phyloP scores from a whole-genome alignment of 1,140 invertebrate species.

The Vanessa atalanta region DNA sequence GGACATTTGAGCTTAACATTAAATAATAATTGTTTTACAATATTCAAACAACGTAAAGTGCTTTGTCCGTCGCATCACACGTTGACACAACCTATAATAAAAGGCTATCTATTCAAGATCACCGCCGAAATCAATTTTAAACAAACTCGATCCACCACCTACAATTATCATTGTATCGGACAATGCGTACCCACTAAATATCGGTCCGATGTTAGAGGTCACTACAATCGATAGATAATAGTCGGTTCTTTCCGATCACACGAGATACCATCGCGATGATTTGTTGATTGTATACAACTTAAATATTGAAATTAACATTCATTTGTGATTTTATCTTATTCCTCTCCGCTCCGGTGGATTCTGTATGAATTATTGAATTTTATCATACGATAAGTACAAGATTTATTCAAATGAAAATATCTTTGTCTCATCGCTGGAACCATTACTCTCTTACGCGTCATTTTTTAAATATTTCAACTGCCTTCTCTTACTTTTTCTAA shows the following conservation, averaged over 20 bases:
- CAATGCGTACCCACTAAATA: constrained; percentile 64
- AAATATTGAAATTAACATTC: constrained; percentile 78
- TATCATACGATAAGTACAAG: constrained; percentile 29
- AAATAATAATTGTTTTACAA: no score
- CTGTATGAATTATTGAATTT: constrained; percentile 40
- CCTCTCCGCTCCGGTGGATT: constrained; percentile 27
- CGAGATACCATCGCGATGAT: constrained; percentile 74
- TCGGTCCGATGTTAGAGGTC: constrained; percentile 66
- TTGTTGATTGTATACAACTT: constrained; percentile 71
- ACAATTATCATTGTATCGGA: constrained; percentile 71
- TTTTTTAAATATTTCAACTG: neutral
- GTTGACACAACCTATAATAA: constrained; percentile 62
- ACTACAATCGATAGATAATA: constrained; percentile 61
- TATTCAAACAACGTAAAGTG: neutral
- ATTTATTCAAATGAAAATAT: constrained; percentile 24
- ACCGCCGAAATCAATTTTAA: constrained; percentile 77
- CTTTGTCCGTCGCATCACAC: neutral
- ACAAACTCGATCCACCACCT: constrained; percentile 73
- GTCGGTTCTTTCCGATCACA: constrained; percentile 65
- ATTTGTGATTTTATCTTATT: constrained; percentile 67
- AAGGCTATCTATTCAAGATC: constrained; percentile 51
- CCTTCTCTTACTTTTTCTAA: neutral
- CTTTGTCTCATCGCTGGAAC: neutral
- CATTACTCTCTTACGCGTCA: neutral
- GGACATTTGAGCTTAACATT: no score